Evolutionary conservation across 2,113 vertebrate species (phyloP).

Genomic region (Brachyistius frenatus): DNA sequence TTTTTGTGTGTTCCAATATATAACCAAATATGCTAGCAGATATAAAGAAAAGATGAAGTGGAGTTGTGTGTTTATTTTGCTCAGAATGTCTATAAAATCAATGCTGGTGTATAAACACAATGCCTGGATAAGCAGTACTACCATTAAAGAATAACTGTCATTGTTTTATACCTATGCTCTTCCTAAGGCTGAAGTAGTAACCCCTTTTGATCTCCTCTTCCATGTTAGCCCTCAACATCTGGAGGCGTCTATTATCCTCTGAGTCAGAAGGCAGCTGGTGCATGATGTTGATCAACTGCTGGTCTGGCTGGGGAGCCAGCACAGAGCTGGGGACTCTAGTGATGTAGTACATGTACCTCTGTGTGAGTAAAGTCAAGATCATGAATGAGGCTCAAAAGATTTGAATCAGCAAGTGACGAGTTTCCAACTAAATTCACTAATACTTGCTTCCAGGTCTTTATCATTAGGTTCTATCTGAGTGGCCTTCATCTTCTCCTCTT

Average conservation of each 20-base stretch:
- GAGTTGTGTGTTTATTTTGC: background rate
- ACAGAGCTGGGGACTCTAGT: slow-evolving; percentile 84
- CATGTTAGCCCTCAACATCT: slow-evolving; percentile 71
- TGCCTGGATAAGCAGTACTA: background rate
- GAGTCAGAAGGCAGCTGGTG: slow-evolving; percentile 77
- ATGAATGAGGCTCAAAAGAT: background rate
- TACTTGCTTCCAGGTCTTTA: slow-evolving; percentile 87
- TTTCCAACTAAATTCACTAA: background rate
- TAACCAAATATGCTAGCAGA: background rate
- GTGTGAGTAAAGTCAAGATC: slow-evolving; percentile 46
- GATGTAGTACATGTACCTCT: slow-evolving; percentile 92
- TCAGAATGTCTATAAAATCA: background rate
- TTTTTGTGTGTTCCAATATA: background rate
- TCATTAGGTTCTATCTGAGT: slow-evolving; percentile 76
- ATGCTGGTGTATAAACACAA: background rate
- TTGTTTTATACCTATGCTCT: slow-evolving; percentile 87
- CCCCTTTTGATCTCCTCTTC: slow-evolving; percentile 84
- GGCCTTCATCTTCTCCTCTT: slow-evolving; percentile 80
- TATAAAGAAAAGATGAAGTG: background rate
- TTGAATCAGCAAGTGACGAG: background rate
- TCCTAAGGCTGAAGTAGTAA: slow-evolving; percentile 86
- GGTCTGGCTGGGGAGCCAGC: slow-evolving; percentile 82
- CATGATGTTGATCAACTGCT: slow-evolving; percentile 85
- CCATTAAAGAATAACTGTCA: background rate
- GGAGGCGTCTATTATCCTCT: slow-evolving; percentile 60